Evolutionary conservation across 2,888 invertebrate species (phyloP).

Genomic region (Cantharis lateralis): DNA sequence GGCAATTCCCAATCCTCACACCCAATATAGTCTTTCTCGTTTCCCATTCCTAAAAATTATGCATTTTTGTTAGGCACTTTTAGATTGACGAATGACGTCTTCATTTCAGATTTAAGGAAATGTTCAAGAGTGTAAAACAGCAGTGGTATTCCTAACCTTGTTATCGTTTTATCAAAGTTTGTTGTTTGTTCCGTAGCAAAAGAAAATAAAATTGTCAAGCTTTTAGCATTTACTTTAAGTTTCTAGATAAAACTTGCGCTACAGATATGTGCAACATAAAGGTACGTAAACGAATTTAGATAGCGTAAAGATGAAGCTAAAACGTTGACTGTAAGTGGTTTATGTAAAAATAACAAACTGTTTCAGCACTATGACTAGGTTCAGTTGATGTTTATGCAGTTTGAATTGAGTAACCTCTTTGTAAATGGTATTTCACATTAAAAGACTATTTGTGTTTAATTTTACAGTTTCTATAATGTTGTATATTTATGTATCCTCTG

Average conservation of each 20-base stretch:
- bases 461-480: constrained; percentile 7
- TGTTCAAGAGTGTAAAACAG: constrained; percentile 8
- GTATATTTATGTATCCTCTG: constrained; percentile 12
- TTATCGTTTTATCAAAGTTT: constrained; percentile 12
- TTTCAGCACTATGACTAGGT: constrained; percentile 1
- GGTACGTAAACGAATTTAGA: constrained; percentile 26
- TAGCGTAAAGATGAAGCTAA: constrained; percentile 25
- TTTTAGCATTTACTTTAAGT: constrained; percentile 22
- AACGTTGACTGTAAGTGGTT: constrained; percentile 17
- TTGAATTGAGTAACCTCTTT: constrained; percentile 1
- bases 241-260: constrained; percentile 17
- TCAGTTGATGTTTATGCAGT: not conserved
- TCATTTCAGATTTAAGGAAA: constrained; percentile 14
- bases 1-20: constrained; percentile 53
- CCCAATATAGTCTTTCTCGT: constrained; percentile 42
- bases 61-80: constrained; percentile 36
- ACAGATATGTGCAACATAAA: constrained; percentile 19
- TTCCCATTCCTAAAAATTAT: constrained; percentile 39
- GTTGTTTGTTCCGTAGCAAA: constrained; percentile 11
- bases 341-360: constrained; percentile 13
- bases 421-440: constrained; percentile 7
- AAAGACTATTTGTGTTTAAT: constrained; percentile 4
- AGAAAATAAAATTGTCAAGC: constrained; percentile 26
- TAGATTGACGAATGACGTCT: constrained; percentile 27
- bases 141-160: not conserved